Evolutionary conservation across 2,888 invertebrate species (phyloP).

Genomic region (Nipponacmea schrenckii): DNA sequence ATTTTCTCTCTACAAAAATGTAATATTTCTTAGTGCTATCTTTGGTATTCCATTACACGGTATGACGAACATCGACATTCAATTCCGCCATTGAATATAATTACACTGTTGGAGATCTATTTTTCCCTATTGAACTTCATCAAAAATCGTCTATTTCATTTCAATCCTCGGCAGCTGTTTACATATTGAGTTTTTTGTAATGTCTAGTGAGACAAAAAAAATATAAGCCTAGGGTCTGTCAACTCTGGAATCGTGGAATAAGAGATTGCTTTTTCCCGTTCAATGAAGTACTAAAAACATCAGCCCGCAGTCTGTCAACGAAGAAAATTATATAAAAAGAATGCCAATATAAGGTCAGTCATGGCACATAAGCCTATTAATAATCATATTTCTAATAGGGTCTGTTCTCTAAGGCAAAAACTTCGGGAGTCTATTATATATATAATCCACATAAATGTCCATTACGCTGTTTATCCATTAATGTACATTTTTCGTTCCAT

Average conservation of each 20-base stretch:
- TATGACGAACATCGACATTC: neutral
- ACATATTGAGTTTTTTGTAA: too few relatives aligned
- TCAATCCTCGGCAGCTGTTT: too few relatives aligned
- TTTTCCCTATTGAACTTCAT: neutral
- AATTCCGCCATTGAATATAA: neutral
- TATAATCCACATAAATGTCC: neutral
- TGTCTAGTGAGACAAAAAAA: too few relatives aligned
- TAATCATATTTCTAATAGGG: slow-evolving; percentile 3
- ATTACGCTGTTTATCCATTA: slow-evolving; percentile 5
- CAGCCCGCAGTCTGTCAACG: too few relatives aligned
- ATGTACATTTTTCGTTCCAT: slow-evolving; percentile 2
- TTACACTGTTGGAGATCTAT: neutral
- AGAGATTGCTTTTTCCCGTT: too few relatives aligned
- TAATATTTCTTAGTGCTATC: slow-evolving; percentile 1
- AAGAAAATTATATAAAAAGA: too few relatives aligned
- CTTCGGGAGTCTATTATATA: neutral
- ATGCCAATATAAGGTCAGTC: too few relatives aligned
- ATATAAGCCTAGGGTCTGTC: too few relatives aligned
- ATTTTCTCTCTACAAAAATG: neutral
- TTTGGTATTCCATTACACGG: slow-evolving; percentile 2
- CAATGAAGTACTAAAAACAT: too few relatives aligned
- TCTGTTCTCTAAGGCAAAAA: neutral
- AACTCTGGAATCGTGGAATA: too few relatives aligned
- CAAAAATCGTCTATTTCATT: slow-evolving; percentile 1
- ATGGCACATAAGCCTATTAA: neutral